A percentile compares a stretch with the other conserved stretches of the same genome.
phyloP scores from a whole-genome alignment of 2,113 vertebrate genomes.

The Nerophis lumbriciformis region DNA sequence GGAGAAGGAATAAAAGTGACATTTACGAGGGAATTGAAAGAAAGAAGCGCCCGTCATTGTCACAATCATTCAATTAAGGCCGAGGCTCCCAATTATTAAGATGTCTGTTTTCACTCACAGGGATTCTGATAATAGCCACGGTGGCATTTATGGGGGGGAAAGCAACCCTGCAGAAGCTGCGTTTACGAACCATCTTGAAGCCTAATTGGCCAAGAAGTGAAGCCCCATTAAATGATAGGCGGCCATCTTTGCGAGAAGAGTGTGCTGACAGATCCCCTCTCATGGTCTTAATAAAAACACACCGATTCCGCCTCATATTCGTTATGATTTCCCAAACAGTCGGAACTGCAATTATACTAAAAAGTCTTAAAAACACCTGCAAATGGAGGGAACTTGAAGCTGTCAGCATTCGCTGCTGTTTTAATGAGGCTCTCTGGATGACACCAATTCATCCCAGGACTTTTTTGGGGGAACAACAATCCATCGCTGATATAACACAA shows the following conservation, averaged over 20 bases:
- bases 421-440: slow-evolving; percentile 52
- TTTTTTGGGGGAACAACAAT: slow-evolving; percentile 47
- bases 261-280: slow-evolving; percentile 11
- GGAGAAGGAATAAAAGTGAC: slow-evolving; percentile 44
- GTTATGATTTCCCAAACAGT: neutral
- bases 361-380: slow-evolving; percentile 8
- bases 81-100: slow-evolving; percentile 38
- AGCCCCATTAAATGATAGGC: slow-evolving; percentile 54
- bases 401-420: slow-evolving; percentile 38
- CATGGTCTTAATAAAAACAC: neutral
- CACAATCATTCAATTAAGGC: slow-evolving; percentile 67
- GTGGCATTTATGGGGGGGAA: slow-evolving; percentile 68
- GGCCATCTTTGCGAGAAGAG: slow-evolving; percentile 1
- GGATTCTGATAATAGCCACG: slow-evolving; percentile 62
- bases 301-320: neutral
- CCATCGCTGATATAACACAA: slow-evolving; percentile 26
- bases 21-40: slow-evolving; percentile 54
- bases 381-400: slow-evolving; percentile 33
- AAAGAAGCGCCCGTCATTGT: slow-evolving; percentile 26
- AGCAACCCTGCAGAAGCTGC: slow-evolving; percentile 47
- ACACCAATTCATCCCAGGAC: slow-evolving; percentile 15
- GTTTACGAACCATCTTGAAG: slow-evolving; percentile 54
- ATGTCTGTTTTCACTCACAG: slow-evolving; percentile 60
- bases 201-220: slow-evolving; percentile 69
- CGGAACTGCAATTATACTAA: slow-evolving; percentile 14